Conservation (phyloP, 2,797 vertebrate genomes). For the Rhinatrema bivittatum region DNA sequence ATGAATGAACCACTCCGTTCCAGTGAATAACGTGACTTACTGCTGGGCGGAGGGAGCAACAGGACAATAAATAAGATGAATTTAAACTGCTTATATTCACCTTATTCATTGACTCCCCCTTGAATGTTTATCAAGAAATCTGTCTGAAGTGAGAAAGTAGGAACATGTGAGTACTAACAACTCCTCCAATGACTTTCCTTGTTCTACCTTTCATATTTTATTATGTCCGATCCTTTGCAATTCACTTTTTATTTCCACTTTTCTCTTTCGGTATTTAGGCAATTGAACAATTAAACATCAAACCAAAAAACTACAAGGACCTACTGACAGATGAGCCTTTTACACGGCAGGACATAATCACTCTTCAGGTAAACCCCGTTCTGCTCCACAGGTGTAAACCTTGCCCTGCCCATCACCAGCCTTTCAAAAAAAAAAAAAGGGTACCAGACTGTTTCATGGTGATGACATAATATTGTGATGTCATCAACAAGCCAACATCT, state of each 20-base stretch:
- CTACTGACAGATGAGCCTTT: slow-evolving; percentile 87
- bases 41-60: too few relatives aligned
- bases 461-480: too few relatives aligned
- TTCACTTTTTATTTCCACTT: neutral
- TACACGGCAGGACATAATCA: slow-evolving; percentile 82
- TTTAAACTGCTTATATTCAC: too few relatives aligned
- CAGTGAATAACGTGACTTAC: too few relatives aligned
- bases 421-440: too few relatives aligned
- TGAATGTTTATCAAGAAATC: neutral
- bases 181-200: neutral
- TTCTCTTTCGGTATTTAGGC: slow-evolving; percentile 56
- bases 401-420: too few relatives aligned
- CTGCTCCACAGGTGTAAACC: neutral
- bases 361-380: slow-evolving; percentile 67
- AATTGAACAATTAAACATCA: slow-evolving; percentile 92
- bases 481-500: too few relatives aligned
- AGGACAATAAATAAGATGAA: too few relatives aligned
- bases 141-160: neutral
- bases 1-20: too few relatives aligned
- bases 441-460: too few relatives aligned
- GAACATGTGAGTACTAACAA: neutral
- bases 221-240: neutral
- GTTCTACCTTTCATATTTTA: neutral
- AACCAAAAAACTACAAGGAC: slow-evolving; percentile 87
- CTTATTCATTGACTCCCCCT: too few relatives aligned